Base-by-base conservation (phyloP, 2,113 vertebrate species). In the Calypte anna region DNA sequence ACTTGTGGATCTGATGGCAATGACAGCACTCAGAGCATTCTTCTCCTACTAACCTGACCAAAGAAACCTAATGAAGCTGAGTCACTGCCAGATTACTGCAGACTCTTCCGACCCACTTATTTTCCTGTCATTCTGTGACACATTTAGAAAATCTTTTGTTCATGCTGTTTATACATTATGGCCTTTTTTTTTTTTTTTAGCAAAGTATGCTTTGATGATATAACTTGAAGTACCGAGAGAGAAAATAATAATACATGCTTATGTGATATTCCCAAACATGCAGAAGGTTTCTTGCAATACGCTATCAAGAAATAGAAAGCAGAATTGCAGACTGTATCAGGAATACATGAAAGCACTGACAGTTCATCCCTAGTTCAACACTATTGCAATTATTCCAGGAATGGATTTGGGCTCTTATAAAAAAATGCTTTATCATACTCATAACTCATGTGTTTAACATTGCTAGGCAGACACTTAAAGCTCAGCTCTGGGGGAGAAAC, bases 61-160 rank as follows among this genome's bases (percentile, higher is more conserved):
- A 64, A 79, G 67, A 11, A 62, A 21, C 33, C 2, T 1, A 19
- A 5, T 24, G 40, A 58, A 81, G 93, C 87, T 97, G 93, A 92
- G 78, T 94, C 93, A 96, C 90, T 14, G 68, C 81, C 84, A 80
- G 67, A 23, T 75, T 43, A 30, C 82, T 70, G 82, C 59, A 67
- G 72, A 8, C 55, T 88, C 63, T 86, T 77, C 90, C 2, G 2
- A 83, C 70, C 78, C 84, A 70, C 61, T 94, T 43, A 66, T 80
- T 86, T 83, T 70, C 72, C 75, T 77, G 67, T 59, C 66, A 59
- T 62, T 82, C 76, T 73, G 70, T 66, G 67, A 51, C 43, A 33
- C 2, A 12, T 80, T 94, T 90, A 59, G 89, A 82, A 91, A 82
- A 76, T 30, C 70, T 82, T 84, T 72, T 80, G 31, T 33, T 88